A percentile compares a stretch with the other conserved stretches of the same genome.
Evolutionary conservation across 2,888 invertebrate genomes (phyloP).

Genomic region (Nomada lathburiana): DNA sequence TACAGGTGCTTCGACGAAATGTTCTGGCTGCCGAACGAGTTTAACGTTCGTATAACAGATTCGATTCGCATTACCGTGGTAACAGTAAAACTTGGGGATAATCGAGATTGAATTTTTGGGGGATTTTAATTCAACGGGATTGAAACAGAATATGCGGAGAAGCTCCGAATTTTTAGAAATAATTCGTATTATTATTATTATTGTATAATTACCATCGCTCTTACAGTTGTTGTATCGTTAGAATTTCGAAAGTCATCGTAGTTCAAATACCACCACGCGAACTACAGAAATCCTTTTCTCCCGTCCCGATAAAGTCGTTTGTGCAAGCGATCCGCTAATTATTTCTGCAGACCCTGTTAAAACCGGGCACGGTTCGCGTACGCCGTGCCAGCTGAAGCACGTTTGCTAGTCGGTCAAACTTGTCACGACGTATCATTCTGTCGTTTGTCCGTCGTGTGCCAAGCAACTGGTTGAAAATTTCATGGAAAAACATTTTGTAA

Average conservation of each 20-base stretch:
- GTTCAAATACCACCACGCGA: too few relatives aligned
- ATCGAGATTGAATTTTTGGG: too few relatives aligned
- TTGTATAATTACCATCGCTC: too few relatives aligned
- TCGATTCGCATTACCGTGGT: not conserved
- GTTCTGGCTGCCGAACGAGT: not conserved
- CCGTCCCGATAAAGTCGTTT: not conserved
- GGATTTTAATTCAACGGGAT: too few relatives aligned
- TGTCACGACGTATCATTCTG: not conserved
- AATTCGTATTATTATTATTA: too few relatives aligned
- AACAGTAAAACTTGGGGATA: too few relatives aligned
- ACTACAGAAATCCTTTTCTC: too few relatives aligned
- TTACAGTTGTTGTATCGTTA: too few relatives aligned
- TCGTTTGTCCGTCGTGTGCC: not conserved
- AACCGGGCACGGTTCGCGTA: not conserved
- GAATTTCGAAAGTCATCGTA: too few relatives aligned
- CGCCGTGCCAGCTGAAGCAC: not conserved
- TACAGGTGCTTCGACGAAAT: not conserved
- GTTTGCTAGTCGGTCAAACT: not conserved
- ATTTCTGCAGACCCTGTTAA: not conserved
- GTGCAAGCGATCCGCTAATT: conserved; percentile 14
- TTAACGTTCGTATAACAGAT: not conserved
- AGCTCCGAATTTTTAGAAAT: too few relatives aligned
- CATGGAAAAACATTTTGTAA: conserved; percentile 10
- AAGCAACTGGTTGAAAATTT: not conserved
- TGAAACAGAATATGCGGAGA: too few relatives aligned